Evolutionary conservation across 2,113 vertebrate genomes (phyloP), one percentile per base, ranked within the genome.

Genomic region (Megaptera novaeangliae): DNA sequence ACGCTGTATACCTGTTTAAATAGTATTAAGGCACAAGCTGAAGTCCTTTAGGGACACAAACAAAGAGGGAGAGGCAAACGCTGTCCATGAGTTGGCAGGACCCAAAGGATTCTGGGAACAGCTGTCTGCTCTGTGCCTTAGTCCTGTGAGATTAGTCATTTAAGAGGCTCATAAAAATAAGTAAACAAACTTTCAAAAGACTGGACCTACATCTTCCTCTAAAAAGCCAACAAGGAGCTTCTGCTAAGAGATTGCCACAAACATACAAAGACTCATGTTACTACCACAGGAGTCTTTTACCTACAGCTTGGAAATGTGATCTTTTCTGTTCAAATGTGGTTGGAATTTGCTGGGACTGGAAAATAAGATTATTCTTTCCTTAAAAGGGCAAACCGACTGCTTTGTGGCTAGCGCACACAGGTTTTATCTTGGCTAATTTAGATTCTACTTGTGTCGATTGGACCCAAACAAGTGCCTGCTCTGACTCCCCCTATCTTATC

Each of bases 131-230:
- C 83, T 87, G 41, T 23, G 71, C 68, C 69, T 98, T 88, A 96
- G 86, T 77, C 78, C 97, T 59, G 75, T 95, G 98, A 98, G 97
- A 94, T 97, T 97, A 98, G 97, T 97, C 96, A 97, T 89, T 98
- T 95, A 95, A 97, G 90, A 98, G 61, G 75, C 98, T 98, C 97
- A 96, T 98, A 98, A 98, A 98, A 98, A 97, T 89, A 96, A 98
- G 96, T 98, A 99, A 99, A 99, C 98, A 98, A 98, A 98, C 97
- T 98, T 97, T 98, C 69, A 98, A 98, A 99, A 98, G 96, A 69
- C 94, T 97, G 84, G 96, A 94, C 88, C 93, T 46, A 92, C 69
- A 64, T 71, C 80, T 97, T 98, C 98, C 97, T 98, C 98, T 98
- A 81, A 98, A 98, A 98, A 98, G 88, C 92, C 98, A 98, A 95